phyloP scores from a whole-genome alignment of 2,113 vertebrate species.

The Halcyon senegalensis region DNA sequence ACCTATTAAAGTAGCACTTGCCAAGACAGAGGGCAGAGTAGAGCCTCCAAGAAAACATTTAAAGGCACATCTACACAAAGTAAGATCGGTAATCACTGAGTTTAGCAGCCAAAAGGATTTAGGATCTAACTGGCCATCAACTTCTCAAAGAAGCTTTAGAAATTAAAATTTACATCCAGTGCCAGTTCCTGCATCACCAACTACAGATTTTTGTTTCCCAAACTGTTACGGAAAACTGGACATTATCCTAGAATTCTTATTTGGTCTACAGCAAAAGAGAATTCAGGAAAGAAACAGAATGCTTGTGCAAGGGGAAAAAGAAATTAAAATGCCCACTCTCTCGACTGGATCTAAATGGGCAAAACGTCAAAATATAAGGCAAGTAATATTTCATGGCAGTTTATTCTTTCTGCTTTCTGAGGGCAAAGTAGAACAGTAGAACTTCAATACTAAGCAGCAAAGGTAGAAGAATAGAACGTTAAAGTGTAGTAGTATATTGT shows the following conservation, averaged over 20 bases:
- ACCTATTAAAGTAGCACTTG: background rate
- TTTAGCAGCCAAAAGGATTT: background rate
- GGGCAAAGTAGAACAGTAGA: background rate
- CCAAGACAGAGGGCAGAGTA: background rate
- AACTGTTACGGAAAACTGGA: constrained; percentile 36
- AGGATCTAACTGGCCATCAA: background rate
- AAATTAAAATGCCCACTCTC: background rate
- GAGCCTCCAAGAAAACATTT: background rate
- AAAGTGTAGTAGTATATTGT: background rate
- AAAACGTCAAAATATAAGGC: background rate
- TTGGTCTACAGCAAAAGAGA: background rate
- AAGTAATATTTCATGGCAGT: background rate
- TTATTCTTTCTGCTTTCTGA: background rate
- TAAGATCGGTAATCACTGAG: background rate
- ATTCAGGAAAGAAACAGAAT: constrained; percentile 1
- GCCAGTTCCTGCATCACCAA: background rate
- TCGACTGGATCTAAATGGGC: background rate
- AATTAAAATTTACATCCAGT: background rate
- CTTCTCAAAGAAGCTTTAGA: background rate
- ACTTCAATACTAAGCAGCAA: background rate
- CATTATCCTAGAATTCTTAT: constrained; percentile 53
- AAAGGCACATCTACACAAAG: background rate
- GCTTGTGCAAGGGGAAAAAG: background rate
- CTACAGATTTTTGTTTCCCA: background rate
- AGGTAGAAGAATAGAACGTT: background rate